Base-by-base conservation (phyloP, 2,113 vertebrate species). In the Solea senegalensis region DNA sequence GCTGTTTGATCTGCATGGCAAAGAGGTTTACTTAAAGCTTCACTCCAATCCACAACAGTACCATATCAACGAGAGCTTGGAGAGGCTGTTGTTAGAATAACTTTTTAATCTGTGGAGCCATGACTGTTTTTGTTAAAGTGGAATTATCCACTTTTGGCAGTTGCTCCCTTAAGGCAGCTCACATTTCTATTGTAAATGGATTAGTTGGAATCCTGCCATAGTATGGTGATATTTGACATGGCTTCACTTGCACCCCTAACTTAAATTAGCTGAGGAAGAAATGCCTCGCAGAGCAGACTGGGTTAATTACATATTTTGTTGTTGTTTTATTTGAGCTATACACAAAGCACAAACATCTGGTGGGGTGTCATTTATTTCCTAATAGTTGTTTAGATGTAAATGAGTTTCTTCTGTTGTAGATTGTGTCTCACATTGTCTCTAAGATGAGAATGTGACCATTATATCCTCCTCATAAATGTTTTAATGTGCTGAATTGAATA, bases 11-110 rank as follows among this genome's bases (percentile, higher is more conserved):
- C 74, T 82, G 82, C 72, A 83, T 79, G 72, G 70, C 65, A 80
- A 85, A 89, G 86, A 76, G 79, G 72, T 89, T 89, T 89, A 85
- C 83, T 57, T 81, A 75, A 69, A 82, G 74, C 77, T 75, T 64
- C 54, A 15, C 74, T 83, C 64, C 71, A 48, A 41, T 74, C 85
- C 82, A 66, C 49, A 11, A 63, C 69, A 53, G 67, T 61, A 48
- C 59, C 43, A 5, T 72, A 44, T 21, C 64, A 69, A 28, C 7
- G 40, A 67, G 57, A 60, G 61, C 78, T 76, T 73, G 39, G 62
- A 53, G 52, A 46, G n/a, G 13, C 69, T 65, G 86, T 83, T 82
- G 74, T 83, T 76, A 74, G 75, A 82, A 76, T 70, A 63, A 9
- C 82, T 71, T 62, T 86, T 74, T 73, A 80, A 84, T 76, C 69